These are phyloP conservation scores for Xestia rhomboidea DNA, from an alignment of 2,888 invertebrate genomes.

Conservation along the genomic window DNA sequence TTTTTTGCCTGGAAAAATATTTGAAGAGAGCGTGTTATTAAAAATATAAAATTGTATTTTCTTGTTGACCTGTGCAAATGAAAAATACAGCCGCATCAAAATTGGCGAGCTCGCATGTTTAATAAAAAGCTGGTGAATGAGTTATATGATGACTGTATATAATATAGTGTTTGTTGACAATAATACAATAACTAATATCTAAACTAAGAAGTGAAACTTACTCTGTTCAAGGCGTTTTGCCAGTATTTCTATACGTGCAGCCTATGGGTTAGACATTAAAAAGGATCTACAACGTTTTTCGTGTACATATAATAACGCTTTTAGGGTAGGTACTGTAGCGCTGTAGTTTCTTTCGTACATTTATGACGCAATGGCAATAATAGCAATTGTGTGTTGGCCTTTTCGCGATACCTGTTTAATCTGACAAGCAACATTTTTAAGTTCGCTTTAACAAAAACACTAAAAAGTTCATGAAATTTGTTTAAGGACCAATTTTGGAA, in stretches of 20 bases:
- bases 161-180: not conserved
- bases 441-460: not conserved
- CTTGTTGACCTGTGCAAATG: constrained; percentile 19
- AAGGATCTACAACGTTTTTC: too few species aligned
- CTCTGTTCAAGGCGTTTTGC: not conserved
- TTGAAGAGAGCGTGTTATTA: constrained; percentile 27
- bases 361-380: too few species aligned
- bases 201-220: not conserved
- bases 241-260: too few species aligned
- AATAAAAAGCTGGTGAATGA: not conserved
- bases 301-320: too few species aligned
- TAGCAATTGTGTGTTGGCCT: too few species aligned
- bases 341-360: too few species aligned
- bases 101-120: not conserved
- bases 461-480: not conserved
- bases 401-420: not conserved
- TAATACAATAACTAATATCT: not conserved
- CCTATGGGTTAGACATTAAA: too few species aligned
- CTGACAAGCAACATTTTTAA: not conserved
- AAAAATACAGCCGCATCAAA: constrained; percentile 24
- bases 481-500: not conserved
- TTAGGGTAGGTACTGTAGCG: too few species aligned
- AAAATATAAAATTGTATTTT: constrained; percentile 25
- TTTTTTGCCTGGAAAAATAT: constrained; percentile 4
- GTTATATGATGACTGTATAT: not conserved